phyloP scores from a whole-genome alignment of 2,113 vertebrate species.

The Microtus ochrogaster region DNA sequence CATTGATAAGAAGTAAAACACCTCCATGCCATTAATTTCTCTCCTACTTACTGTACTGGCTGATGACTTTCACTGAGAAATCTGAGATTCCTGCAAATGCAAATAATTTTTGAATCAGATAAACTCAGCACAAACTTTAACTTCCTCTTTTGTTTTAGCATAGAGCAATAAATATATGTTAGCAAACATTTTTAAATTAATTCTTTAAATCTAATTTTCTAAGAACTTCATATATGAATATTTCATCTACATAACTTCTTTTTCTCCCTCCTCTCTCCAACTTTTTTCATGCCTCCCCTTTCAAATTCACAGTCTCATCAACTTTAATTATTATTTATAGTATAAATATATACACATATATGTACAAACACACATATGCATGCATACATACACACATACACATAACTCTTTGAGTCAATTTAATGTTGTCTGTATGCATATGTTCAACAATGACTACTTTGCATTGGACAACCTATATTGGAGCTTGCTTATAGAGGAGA shows the following conservation, averaged over 20 bases:
- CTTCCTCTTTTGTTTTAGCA: slow-evolving; percentile 7
- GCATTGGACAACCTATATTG: not conserved
- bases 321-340: not conserved
- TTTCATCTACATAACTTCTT: no score
- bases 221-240: not conserved
- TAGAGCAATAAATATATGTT: slow-evolving; percentile 70
- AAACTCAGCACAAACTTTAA: not conserved
- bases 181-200: slow-evolving; percentile 13
- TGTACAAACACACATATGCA: not conserved
- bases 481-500: not conserved
- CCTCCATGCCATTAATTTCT: not conserved
- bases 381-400: not conserved
- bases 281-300: not conserved
- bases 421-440: not conserved
- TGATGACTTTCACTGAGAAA: not conserved
- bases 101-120: not conserved
- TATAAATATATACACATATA: not conserved
- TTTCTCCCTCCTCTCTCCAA: not conserved
- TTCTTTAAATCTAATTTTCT: not conserved
- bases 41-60: not conserved
- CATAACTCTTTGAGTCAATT: not conserved
- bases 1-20: not conserved
- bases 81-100: not conserved
- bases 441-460: not conserved
- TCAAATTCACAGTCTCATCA: not conserved